These are phyloP conservation scores for Bombus superbus DNA, from an alignment of 1,140 invertebrate species.

Conservation along the genomic window DNA sequence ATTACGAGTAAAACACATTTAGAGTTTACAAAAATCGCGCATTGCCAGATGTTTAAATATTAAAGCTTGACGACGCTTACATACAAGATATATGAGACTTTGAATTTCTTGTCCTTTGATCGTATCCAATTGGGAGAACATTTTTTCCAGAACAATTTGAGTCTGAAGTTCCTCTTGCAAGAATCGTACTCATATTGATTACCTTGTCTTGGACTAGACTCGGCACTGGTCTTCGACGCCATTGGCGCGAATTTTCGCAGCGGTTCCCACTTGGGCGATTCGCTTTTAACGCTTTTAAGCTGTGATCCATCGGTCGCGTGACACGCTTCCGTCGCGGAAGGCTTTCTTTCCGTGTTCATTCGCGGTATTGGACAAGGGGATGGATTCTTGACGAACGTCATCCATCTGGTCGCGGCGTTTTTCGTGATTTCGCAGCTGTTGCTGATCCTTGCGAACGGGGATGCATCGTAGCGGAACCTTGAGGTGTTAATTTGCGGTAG, in stretches of 20 bases:
- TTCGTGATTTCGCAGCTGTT: constrained; percentile 61
- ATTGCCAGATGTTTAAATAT: no score
- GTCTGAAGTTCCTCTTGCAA: no score
- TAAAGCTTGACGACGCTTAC: no score
- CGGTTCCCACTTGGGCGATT: constrained; percentile 64
- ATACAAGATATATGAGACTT: no score
- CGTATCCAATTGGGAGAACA: no score
- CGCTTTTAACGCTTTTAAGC: not conserved
- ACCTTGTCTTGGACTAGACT: constrained; percentile 36
- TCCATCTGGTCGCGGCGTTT: constrained; percentile 64
- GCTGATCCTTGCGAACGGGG: constrained; percentile 52
- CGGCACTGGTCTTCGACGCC: constrained; percentile 19
- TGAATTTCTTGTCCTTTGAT: no score
- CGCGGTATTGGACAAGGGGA: constrained; percentile 57
- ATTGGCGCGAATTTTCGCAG: constrained; percentile 58
- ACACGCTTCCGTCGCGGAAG: constrained; percentile 18
- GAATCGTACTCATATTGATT: not conserved
- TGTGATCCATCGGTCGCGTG: constrained; percentile 6
- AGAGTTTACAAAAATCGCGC: no score
- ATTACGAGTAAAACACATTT: no score
- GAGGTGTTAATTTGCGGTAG: constrained; percentile 61
- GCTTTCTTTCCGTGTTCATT: constrained; percentile 50
- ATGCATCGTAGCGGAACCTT: constrained; percentile 60
- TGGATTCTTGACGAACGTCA: constrained; percentile 66
- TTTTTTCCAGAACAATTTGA: no score